Evolutionary conservation across 2,888 invertebrate species (phyloP), one percentile per base, ranked within the genome.

Genomic region (Busseola fusca): DNA sequence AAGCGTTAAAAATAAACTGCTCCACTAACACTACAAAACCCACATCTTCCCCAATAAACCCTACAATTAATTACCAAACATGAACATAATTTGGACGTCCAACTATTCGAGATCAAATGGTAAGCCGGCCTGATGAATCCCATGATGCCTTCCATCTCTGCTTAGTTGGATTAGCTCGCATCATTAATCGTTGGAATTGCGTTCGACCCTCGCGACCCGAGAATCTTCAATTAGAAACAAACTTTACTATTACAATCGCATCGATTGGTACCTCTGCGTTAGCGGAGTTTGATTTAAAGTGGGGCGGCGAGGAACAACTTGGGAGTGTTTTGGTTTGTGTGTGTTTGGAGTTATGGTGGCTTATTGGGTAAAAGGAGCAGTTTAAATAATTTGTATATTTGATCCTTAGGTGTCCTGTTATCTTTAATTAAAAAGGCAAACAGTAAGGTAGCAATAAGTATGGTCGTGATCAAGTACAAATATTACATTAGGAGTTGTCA

Each of bases 181-280:
- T 93, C 94, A 95, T 95, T 95, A 94, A 94, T 94, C 92, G 91
- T 89, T 87, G 90, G 93, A 93, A 95, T 94, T 95, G 93, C 93
- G 93, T 91, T 92, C 93, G 77, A 85, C 83, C 87, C 86, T 86
- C 85, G 78, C 81, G 86, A 80, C 90, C 91, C 89, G 87, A 87
- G 91, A 90, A 92, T 92, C 93, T 94, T 92, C 92, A 94, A 94
- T 94, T 94, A 94, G 91, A 93, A 89, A 87, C 90, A 92, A 85
- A 91, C 91, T 93, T 93, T 91, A 91, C 91, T 92, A 93, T 93
- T 93, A 91, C 90, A 92, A 92, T 91, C 89, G 87, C 88, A 88
- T 89, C 89, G 90, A 90, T 91, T 89, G 89, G 88, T 81, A 77
- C 84, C 78, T 80, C 72, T 71, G 71, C 79, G 80, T 83, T 84